phyloP scores from a whole-genome alignment of 2,888 invertebrate genomes.

The Liodrosophila aerea region DNA sequence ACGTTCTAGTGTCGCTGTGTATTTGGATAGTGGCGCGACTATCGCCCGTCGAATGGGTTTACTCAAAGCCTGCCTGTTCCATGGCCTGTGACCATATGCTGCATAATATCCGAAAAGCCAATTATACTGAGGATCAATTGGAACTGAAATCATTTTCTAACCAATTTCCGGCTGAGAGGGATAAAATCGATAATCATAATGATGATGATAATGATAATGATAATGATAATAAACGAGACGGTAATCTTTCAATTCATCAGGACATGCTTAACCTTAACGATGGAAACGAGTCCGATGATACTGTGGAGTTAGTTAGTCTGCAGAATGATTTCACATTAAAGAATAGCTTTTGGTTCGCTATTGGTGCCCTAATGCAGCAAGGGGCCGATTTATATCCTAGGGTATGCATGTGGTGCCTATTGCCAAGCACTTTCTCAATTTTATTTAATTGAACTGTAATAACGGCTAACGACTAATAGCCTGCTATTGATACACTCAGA shows the following conservation, averaged over 20 bases:
- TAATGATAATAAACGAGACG: too few relatives aligned
- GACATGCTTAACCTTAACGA: too few relatives aligned
- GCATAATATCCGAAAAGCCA: slow-evolving; percentile 49
- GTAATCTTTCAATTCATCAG: too few relatives aligned
- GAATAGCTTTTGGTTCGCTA: slow-evolving; percentile 93
- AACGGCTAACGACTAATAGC: too few relatives aligned
- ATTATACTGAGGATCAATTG: slow-evolving; percentile 38
- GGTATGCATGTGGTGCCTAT: slow-evolving; percentile 87
- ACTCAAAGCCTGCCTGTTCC: slow-evolving; percentile 84
- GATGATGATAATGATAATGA: slow-evolving; percentile 14
- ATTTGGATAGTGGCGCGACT: slow-evolving; percentile 93
- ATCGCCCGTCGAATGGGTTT: slow-evolving; percentile 92
- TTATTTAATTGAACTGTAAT: too few relatives aligned
- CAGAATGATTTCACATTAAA: slow-evolving; percentile 91
- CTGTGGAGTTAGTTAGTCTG: slow-evolving; percentile 85
- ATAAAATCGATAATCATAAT: slow-evolving; percentile 1
- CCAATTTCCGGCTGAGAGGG: neutral
- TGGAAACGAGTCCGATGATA: slow-evolving; percentile 43
- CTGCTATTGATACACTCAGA: too few relatives aligned
- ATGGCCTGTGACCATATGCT: slow-evolving; percentile 82
- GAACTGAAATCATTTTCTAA: slow-evolving; percentile 31
- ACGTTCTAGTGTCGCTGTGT: slow-evolving; percentile 89
- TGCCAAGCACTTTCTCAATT: too few relatives aligned
- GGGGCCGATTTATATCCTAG: slow-evolving; percentile 90
- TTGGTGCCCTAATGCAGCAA: slow-evolving; percentile 93